Base-by-base conservation (phyloP, 2,888 invertebrate genomes). In the Gastracanthus pulcherrimus region DNA sequence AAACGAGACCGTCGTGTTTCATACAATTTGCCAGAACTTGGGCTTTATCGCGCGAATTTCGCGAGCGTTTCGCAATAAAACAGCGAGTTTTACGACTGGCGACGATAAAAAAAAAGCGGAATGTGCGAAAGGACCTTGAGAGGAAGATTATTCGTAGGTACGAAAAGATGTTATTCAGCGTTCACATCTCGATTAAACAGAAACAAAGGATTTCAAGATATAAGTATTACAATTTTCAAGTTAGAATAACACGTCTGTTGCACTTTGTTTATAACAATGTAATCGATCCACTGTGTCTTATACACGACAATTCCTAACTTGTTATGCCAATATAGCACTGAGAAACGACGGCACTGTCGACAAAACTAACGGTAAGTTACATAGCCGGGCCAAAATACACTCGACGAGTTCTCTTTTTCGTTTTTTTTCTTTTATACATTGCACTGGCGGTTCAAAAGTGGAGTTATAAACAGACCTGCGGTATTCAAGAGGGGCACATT, bases 391-490 rank as follows among this genome's bases (percentile, higher is more conserved):
- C 19, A 36, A 64, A 23, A 36, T 36, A 19, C 9, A 11, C 64
- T 16, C 13, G 51, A 1, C 62, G 38, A 19, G 64, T 5, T 9
- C 41, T n/a, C 16, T 19, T 23, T 13, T 23, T 16, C 34, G 9
- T 16, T 31, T 48, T 69, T 69, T 69, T 48, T 48, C 16, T 31
- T 16, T 31, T 29, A 31, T 19, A 34, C 36, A 31, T 51, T 51
- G 26, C 11, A n/a, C n/a, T 19, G 51, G 29, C 36, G n/a, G 48
- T 48, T 48, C 5, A 48, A 48, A 48, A n/a, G 34, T 31, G 31
- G 29, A 72, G 72, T 79, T 79, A 72, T 67, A 74, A 72, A 79
- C 79, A 74, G 79, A 79, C 58, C 78, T 72, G 78, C 29, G 6
- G 66, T 48, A 19, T 51, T 13, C 13, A 62, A 29, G 64, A n/a